phyloP scores from a whole-genome alignment of 2,113 vertebrate species.

The Zosterops lateralis region DNA sequence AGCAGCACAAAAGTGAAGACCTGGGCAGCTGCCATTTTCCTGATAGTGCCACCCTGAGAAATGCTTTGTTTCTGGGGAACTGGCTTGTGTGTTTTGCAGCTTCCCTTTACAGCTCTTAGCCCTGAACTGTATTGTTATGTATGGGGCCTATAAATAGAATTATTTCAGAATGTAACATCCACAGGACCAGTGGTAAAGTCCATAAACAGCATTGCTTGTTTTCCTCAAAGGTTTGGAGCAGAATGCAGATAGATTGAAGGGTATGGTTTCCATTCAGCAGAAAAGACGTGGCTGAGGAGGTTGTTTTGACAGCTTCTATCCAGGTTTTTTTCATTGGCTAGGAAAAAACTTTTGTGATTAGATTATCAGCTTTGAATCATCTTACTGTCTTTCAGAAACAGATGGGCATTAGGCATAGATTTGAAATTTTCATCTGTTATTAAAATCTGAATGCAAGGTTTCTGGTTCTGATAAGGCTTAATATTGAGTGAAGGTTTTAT shows the following conservation, averaged over 20 bases:
- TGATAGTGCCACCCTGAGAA: neutral
- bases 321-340: constrained; percentile 51
- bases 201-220: neutral
- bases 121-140: neutral
- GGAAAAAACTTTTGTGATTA: constrained; percentile 34
- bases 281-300: neutral
- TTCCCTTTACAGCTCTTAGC: neutral
- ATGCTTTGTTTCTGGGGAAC: neutral
- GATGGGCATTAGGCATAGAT: constrained; percentile 28
- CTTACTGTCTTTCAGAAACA: constrained; percentile 41
- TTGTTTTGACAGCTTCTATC: constrained; percentile 56
- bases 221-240: constrained; percentile 10
- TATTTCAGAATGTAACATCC: neutral
- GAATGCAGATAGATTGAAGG: neutral
- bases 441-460: constrained; percentile 36
- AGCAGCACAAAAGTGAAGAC: neutral
- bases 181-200: neutral
- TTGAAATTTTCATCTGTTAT: constrained; percentile 54
- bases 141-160: neutral
- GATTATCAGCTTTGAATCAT: constrained; percentile 39
- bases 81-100: neutral
- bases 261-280: constrained; percentile 52
- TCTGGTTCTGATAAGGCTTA: constrained; percentile 51
- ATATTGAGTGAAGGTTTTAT: constrained; percentile 55
- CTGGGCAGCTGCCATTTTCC: neutral